A percentile compares a stretch with the other conserved stretches of the same genome.
These are phyloP conservation scores for Sturnira hondurensis DNA, from an alignment of 2,113 vertebrate species.

Conservation along the genomic window DNA sequence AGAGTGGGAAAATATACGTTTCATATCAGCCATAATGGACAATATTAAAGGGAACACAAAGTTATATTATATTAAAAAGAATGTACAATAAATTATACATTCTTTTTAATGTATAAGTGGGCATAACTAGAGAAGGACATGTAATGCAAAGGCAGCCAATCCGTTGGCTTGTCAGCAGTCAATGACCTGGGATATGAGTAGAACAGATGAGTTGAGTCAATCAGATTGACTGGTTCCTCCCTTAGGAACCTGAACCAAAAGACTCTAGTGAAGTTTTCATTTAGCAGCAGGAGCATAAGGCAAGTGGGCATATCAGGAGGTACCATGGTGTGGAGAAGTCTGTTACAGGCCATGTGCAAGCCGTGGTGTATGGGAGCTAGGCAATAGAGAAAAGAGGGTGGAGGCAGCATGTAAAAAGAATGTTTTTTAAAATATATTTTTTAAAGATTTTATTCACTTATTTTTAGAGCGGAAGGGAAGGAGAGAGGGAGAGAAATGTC, in stretches of 20 bases:
- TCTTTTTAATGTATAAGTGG: too few species aligned
- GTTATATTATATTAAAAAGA: too few species aligned
- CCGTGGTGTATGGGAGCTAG: background rate
- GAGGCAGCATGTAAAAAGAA: background rate
- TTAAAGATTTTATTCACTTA: too few species aligned
- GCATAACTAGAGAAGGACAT: background rate
- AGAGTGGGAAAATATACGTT: too few species aligned
- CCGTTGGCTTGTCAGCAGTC: background rate
- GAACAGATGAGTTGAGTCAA: background rate
- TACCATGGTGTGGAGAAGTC: background rate
- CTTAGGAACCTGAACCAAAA: background rate
- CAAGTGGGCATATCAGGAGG: background rate
- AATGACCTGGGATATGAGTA: background rate
- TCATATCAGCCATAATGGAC: too few species aligned
- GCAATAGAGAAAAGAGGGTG: background rate
- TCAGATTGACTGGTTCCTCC: background rate
- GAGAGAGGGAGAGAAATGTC: too few species aligned
- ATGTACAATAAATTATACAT: too few species aligned
- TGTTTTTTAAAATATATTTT: too few species aligned
- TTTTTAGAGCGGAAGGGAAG: too few species aligned
- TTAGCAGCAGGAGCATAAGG: background rate
- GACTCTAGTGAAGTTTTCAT: background rate
- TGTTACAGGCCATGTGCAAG: fast-evolving
- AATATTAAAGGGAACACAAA: too few species aligned
- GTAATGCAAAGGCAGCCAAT: background rate